phyloP scores from a whole-genome alignment of 2,888 invertebrate genomes.

The Pedicia rivosa region DNA sequence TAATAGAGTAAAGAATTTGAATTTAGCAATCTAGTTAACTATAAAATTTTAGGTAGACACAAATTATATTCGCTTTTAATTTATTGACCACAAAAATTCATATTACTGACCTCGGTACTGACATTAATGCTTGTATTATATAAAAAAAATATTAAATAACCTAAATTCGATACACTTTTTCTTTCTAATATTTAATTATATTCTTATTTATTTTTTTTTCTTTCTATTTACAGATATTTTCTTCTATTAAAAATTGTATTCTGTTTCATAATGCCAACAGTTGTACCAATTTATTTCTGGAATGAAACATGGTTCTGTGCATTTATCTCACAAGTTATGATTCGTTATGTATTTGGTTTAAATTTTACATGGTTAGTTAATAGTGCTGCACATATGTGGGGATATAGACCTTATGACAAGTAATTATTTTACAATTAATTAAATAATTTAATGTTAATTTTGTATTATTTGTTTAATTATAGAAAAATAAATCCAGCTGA shows the following conservation, averaged over 20 bases:
- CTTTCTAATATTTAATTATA: too few relatives aligned
- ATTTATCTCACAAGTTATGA: constrained; percentile 43
- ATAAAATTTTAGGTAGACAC: too few relatives aligned
- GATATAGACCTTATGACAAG: constrained; percentile 56
- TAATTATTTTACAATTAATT: constrained; percentile 21
- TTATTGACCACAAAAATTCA: too few relatives aligned
- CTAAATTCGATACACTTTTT: too few relatives aligned
- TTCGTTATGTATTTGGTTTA: constrained; percentile 57
- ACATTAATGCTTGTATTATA: too few relatives aligned
- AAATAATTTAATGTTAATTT: background rate
- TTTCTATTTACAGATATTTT: constrained; percentile 40
- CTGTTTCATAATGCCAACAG: constrained; percentile 57
- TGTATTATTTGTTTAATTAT: constrained; percentile 14
- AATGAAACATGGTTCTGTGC: constrained; percentile 48
- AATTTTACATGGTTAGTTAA: constrained; percentile 86
- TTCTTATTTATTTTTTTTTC: constrained; percentile 1
- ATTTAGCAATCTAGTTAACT: too few relatives aligned
- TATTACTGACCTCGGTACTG: too few relatives aligned
- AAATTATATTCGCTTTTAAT: too few relatives aligned
- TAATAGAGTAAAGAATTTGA: too few relatives aligned
- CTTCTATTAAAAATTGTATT: constrained; percentile 41
- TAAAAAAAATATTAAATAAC: too few relatives aligned
- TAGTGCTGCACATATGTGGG: constrained; percentile 70
- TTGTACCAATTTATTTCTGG: constrained; percentile 54
- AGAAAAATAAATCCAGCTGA: constrained; percentile 66